These are phyloP conservation scores for Scaptomyza hsui DNA, from an alignment of 1,140 invertebrate species.

Conservation along the genomic window DNA sequence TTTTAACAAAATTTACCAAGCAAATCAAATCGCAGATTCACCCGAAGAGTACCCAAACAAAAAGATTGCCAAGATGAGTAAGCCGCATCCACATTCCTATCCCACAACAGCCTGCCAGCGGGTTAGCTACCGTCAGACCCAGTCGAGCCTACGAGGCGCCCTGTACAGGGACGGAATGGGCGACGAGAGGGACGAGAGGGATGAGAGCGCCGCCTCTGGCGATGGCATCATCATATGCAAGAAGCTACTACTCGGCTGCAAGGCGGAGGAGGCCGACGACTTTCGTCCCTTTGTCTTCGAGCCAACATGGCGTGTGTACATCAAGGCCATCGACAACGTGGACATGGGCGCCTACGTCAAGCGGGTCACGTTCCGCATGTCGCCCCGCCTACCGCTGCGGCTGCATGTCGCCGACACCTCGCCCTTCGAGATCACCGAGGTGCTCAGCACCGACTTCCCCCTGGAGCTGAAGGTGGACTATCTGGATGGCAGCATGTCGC, in stretches of 20 bases:
- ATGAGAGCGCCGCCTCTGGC: neutral
- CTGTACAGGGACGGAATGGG: neutral
- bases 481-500: constrained; percentile 42
- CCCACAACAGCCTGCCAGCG: constrained; percentile 46
- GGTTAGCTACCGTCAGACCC: constrained; percentile 49
- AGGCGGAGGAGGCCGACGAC: constrained; percentile 46
- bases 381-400: constrained; percentile 56
- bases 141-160: too few relatives aligned
- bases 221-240: constrained; percentile 43
- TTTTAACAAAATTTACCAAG: too few relatives aligned
- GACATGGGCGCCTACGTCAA: constrained; percentile 50
- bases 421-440: constrained; percentile 68
- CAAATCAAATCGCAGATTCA: too few relatives aligned
- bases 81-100: constrained; percentile 30
- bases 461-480: constrained; percentile 65
- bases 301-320: constrained; percentile 66
- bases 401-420: constrained; percentile 63
- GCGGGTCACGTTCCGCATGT: constrained; percentile 64
- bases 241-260: constrained; percentile 54
- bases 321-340: constrained; percentile 31
- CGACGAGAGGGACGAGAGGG: neutral
- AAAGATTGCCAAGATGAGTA: constrained; percentile 34
- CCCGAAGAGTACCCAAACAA: too few relatives aligned
- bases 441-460: constrained; percentile 61
- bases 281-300: constrained; percentile 54